Percentiles rank a stretch among this genome's conserved stretches.
phyloP scores from a whole-genome alignment of 2,113 vertebrate species.

The Stercorarius parasiticus region DNA sequence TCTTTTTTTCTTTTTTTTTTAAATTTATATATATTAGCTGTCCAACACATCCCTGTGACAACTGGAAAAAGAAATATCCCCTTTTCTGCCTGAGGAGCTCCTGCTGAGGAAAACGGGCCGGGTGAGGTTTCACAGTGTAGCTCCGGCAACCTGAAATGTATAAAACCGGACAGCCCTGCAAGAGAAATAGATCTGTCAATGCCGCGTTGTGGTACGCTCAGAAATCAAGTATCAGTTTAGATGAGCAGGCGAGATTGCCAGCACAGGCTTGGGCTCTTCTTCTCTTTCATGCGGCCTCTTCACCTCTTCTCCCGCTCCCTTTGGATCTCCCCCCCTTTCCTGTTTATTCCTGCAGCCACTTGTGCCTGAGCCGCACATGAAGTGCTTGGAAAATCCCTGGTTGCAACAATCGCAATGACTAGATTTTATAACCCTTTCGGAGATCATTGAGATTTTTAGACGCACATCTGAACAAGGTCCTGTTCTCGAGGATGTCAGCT shows the following conservation, averaged over 20 bases:
- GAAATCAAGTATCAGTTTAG: neutral
- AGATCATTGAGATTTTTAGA: neutral
- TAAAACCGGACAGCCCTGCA: slow-evolving; percentile 3
- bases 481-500: neutral
- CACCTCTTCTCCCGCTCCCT: neutral
- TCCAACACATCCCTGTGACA: neutral
- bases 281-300: neutral
- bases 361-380: neutral
- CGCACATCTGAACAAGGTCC: neutral
- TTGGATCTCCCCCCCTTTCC: neutral
- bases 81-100: neutral
- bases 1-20: neutral
- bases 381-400: neutral
- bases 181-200: neutral
- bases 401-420: neutral
- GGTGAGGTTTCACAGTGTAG: neutral
- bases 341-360: neutral
- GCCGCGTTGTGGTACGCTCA: neutral
- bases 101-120: neutral
- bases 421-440: neutral
- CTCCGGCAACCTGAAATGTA: neutral
- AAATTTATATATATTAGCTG: neutral
- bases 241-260: neutral
- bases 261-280: neutral
- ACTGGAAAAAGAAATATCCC: neutral